Base-by-base conservation (phyloP, 64 coral and sea anemone genomes). In the Porites lutea region DNA sequence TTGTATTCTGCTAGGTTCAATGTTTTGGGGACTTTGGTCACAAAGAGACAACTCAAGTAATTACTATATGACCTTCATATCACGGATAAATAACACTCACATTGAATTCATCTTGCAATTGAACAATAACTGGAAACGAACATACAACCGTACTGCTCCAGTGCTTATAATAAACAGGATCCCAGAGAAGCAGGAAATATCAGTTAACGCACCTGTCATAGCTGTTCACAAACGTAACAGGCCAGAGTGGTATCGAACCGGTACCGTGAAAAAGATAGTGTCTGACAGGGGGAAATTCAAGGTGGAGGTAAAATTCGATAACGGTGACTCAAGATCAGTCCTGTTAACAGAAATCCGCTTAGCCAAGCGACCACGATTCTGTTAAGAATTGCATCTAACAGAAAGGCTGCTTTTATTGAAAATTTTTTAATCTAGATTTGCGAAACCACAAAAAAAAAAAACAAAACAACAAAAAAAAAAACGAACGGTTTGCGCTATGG, bases 1-100 rank as follows among this genome's bases (percentile, higher is more conserved):
- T 11, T 91, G 89, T 55, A 60, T 91, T 48, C 27, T 18, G 65
- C 63, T 72, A 54, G 77, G 77, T 71, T 71, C 77, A 43, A 5
- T 82, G 19, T 8, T 82, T 58, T 77, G 59, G 65, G 78, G 78
- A 82, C 60, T 77, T 18, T 74, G 74, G 70, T 18, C 4, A 1
- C 3, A 1, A 16, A 43, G 79, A 2, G 0, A 22, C n/a, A 11
- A 44, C 27, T 15, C 59, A 2, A 2, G 43, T 20, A 61, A 73
- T 61, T 91, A 91, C 78, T 70, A 43, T n/a, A 51, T 15, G 22
- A 77, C 15, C 21, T 59, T 46, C 54, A 58, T 91, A 16, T 82
- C 63, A 53, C 65, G 18, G 27, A 51, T 89, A 9, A 63, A 52
- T 18, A 19, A 13, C 52, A 81, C 46, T 21, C 63, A 55, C 27